Base-by-base conservation (phyloP, 2,113 vertebrate species). In the Odobenus rosmarus region DNA sequence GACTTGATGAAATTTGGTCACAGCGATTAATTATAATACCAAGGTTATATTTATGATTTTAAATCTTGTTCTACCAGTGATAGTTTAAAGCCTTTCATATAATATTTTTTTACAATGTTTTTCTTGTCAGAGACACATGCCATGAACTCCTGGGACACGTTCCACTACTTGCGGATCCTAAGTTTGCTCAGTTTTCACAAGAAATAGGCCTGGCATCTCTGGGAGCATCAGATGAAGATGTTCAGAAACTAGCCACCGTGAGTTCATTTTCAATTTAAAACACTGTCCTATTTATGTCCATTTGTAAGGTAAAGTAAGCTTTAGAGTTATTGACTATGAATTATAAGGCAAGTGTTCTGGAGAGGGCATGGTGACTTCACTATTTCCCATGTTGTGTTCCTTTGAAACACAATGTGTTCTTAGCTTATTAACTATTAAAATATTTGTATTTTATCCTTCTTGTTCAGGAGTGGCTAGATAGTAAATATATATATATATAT, bases 101-200 rank as follows among this genome's bases (percentile, higher is more conserved):
- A 95, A 98, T 84, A 28, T 86, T 89, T 31, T 90, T 36, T 92
- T 96, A 69, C 97, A 4, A 16, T 98, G 86, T 98, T 84, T 51
- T 98, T 98, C 79, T 97, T 97, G 28, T 93, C 98, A 99, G 99
- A 64, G 99, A 99, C 97, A 99, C 99, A 0, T 99, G 99, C 95
- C 99, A 99, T 46, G 99, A 99, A 97, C 99, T 99, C 72, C 96
- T 99, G 98, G 99, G 99, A 95, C 99, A 99, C 0, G 99, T 99
- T 1, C 99, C 99, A 91, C 99, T 99, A 36, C 99, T 99, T 95
- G 99, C 99, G 0, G 99, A 99, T 92, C 99, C 99, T 2, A 99
- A 99, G 96, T 99, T 99, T 96, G 99, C 99, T 82, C 99, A 99
- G 96, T 99, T 99, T 99, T 99, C 99, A 72, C 99, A 99, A 98